phyloP scores from a whole-genome alignment of 2,113 vertebrate genomes.

The Symphodus melops region DNA sequence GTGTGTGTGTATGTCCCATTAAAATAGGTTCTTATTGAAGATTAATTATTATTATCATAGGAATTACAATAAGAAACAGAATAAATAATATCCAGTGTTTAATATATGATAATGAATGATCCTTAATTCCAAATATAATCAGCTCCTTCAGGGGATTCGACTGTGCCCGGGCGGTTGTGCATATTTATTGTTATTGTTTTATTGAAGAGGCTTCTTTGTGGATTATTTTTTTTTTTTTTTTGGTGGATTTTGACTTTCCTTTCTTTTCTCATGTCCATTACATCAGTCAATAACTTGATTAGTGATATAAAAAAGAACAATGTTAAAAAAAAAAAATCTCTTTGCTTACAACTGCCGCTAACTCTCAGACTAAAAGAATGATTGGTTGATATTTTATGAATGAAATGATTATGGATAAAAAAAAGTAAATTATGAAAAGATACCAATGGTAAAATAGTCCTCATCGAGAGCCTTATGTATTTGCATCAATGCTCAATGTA shows the following conservation, averaged over 20 bases:
- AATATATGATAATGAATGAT: conserved; percentile 50
- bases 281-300: neutral
- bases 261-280: neutral
- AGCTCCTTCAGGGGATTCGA: conserved; percentile 12
- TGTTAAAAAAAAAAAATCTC: too few species aligned
- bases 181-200: conserved; percentile 11
- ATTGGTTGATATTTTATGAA: too few species aligned
- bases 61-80: conserved; percentile 40
- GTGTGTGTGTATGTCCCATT: conserved; percentile 49
- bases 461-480: too few species aligned
- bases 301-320: too few species aligned
- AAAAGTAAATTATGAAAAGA: too few species aligned
- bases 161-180: neutral
- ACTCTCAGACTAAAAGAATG: too few species aligned
- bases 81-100: conserved; percentile 33
- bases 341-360: too few species aligned
- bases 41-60: conserved; percentile 54
- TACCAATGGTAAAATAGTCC: too few species aligned
- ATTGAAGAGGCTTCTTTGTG: neutral
- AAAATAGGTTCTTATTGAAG: conserved; percentile 41
- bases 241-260: neutral
- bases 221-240: too few species aligned
- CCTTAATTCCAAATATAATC: conserved; percentile 47
- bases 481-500: too few species aligned
- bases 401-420: too few species aligned